Conservation (phyloP, 2,888 invertebrate species). For the Melanotus villosus region DNA sequence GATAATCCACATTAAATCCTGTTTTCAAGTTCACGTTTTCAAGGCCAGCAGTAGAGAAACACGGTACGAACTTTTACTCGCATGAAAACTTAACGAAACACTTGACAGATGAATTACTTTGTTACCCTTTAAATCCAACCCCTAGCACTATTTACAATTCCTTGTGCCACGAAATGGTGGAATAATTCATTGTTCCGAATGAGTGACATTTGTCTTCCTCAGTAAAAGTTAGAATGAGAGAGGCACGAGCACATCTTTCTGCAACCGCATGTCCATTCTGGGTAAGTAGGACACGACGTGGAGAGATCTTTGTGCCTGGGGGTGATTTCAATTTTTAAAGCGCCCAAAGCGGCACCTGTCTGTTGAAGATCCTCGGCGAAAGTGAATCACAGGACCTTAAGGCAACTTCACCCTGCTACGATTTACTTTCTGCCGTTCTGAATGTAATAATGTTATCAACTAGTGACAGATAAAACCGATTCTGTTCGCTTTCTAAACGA, state of each 20-base stretch:
- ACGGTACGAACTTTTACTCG: background rate
- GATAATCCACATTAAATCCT: background rate
- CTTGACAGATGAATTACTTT: background rate
- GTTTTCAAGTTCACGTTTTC: background rate
- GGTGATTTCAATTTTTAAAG: slow-evolving; percentile 39
- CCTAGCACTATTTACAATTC: too few relatives aligned
- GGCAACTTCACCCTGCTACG: slow-evolving; percentile 37
- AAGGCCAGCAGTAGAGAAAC: background rate
- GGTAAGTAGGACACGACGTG: slow-evolving; percentile 37
- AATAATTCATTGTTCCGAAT: background rate
- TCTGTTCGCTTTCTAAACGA: slow-evolving; percentile 17
- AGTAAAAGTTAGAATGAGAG: background rate
- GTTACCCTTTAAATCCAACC: background rate
- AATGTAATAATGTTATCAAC: slow-evolving; percentile 21
- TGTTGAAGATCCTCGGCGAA: slow-evolving; percentile 37
- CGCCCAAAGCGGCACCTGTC: slow-evolving; percentile 38
- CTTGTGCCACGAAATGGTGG: background rate
- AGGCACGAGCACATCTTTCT: slow-evolving; percentile 1
- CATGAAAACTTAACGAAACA: background rate
- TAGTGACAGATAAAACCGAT: slow-evolving; percentile 18
- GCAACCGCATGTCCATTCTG: slow-evolving; percentile 23
- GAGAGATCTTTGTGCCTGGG: slow-evolving; percentile 39
- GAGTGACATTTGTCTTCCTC: background rate
- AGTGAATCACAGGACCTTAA: slow-evolving; percentile 35
- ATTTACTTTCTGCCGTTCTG: slow-evolving; percentile 40